A percentile compares a stretch with the other conserved stretches of the same genome.
These are phyloP conservation scores for Sebastes taczanowskii DNA, from an alignment of 2,797 vertebrate species.

Conservation along the genomic window DNA sequence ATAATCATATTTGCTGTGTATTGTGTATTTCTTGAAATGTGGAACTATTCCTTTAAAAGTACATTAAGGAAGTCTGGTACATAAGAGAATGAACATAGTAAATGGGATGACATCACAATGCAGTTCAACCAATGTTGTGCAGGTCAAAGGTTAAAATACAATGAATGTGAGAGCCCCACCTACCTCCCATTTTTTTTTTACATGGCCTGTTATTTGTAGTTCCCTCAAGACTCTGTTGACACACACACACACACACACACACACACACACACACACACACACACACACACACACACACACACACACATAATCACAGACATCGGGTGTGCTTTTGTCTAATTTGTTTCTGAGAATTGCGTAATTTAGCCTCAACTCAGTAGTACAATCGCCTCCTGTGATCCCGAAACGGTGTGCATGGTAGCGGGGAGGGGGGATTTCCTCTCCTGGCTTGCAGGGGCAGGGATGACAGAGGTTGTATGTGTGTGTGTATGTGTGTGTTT, in stretches of 20 bases:
- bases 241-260: not conserved
- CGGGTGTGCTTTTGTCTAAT: constrained; percentile 64
- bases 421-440: constrained; percentile 34
- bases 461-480: constrained; percentile 18
- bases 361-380: constrained; percentile 62
- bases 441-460: constrained; percentile 8
- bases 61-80: not conserved
- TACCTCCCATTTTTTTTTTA: not conserved
- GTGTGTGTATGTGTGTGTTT: constrained; percentile 12
- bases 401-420: not conserved
- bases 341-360: constrained; percentile 71
- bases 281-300: constrained; percentile 1
- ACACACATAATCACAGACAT: constrained; percentile 49
- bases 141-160: constrained; percentile 32
- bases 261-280: not conserved
- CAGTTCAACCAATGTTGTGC: not conserved
- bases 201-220: constrained; percentile 22
- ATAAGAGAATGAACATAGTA: not conserved
- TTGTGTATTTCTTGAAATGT: not conserved
- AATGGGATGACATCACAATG: not conserved
- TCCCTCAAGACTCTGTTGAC: not conserved
- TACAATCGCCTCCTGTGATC: constrained; percentile 75
- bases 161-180: constrained; percentile 10
- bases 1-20: no score
- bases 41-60: not conserved